Evolutionary conservation across 2,888 invertebrate species (phyloP).

Genomic region (Parnassius apollo): DNA sequence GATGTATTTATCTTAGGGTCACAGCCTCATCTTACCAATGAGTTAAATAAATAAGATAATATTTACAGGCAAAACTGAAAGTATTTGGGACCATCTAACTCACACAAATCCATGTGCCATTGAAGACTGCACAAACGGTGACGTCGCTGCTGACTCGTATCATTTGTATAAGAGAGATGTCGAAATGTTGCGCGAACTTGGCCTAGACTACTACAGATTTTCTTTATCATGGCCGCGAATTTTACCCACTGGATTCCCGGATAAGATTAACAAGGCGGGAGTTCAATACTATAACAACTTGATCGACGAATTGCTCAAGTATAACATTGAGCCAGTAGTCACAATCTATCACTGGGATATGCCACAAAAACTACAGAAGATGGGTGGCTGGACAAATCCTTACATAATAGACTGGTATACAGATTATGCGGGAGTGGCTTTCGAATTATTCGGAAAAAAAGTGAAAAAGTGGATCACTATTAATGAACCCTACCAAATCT

Average conservation of each 20-base stretch:
- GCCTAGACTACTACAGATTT: conserved; percentile 79
- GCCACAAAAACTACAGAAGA: conserved; percentile 37
- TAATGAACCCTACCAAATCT: conserved; percentile 15
- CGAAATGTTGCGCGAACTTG: conserved; percentile 60
- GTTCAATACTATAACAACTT: conserved; percentile 55
- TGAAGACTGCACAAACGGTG: conserved; percentile 72
- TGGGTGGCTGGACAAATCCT: conserved; percentile 55
- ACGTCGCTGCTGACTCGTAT: conserved; percentile 82
- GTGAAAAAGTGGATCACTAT: conserved; percentile 43
- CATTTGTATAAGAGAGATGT: conserved; percentile 80
- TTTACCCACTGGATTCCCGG: conserved; percentile 79
- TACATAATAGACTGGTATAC: conserved; percentile 62
- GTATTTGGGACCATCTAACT: conserved; percentile 81
- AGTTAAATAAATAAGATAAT: no score
- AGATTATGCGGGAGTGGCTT: conserved; percentile 63
- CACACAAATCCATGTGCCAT: conserved; percentile 65
- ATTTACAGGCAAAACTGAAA: conserved; percentile 65
- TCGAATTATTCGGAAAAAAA: conserved; percentile 62
- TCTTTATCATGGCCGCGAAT: conserved; percentile 85
- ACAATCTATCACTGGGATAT: conserved; percentile 38
- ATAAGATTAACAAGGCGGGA: conserved; percentile 75
- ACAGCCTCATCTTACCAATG: no score
- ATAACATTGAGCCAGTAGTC: conserved; percentile 68
- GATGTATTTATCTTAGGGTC: no score
- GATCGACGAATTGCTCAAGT: conserved; percentile 76